Percentiles rank a stretch among this genome's conserved stretches.
Evolutionary conservation across 1,140 invertebrate species (phyloP).

Genomic region (Drosophila tristis): DNA sequence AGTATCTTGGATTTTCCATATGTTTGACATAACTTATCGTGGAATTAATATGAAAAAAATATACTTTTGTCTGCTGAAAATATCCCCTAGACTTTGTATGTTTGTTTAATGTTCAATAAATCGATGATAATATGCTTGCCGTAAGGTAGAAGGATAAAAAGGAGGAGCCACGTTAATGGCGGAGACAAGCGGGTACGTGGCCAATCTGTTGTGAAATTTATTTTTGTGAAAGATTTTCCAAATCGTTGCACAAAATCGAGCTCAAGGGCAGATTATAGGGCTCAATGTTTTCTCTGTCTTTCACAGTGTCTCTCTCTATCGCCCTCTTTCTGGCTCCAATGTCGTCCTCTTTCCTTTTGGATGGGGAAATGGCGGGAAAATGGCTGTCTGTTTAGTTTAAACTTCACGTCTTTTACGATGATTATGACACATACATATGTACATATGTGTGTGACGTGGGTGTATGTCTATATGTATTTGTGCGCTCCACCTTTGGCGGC

Average conservation of each 20-base stretch:
- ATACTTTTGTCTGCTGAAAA: slow-evolving; percentile 1
- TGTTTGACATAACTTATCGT: slow-evolving; percentile 39
- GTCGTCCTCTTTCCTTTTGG: no score
- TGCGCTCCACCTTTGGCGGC: slow-evolving; percentile 31
- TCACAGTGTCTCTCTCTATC: not conserved
- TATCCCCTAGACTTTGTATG: slow-evolving; percentile 25
- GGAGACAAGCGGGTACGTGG: slow-evolving; percentile 18
- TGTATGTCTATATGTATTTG: not conserved
- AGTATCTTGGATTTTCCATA: slow-evolving; percentile 10
- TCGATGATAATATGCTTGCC: slow-evolving; percentile 41
- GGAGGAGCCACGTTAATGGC: slow-evolving; percentile 15
- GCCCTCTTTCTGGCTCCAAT: not conserved
- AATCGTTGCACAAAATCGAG: slow-evolving; percentile 74
- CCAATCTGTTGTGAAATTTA: slow-evolving; percentile 54
- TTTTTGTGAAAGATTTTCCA: slow-evolving; percentile 77
- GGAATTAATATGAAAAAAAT: not conserved
- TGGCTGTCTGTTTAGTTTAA: slow-evolving; percentile 75
- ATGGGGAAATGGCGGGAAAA: slow-evolving; percentile 9
- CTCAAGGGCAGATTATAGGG: slow-evolving; percentile 59
- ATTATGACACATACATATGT: slow-evolving; percentile 71
- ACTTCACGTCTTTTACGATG: slow-evolving; percentile 74
- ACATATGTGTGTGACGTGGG: slow-evolving; percentile 10
- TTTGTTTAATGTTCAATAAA: slow-evolving; percentile 60
- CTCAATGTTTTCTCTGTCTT: slow-evolving; percentile 36
- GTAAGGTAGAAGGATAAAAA: slow-evolving; percentile 1